These are phyloP conservation scores for Loris lydekkerianus DNA, from an alignment of 2,797 vertebrate genomes.

Conservation along the genomic window DNA sequence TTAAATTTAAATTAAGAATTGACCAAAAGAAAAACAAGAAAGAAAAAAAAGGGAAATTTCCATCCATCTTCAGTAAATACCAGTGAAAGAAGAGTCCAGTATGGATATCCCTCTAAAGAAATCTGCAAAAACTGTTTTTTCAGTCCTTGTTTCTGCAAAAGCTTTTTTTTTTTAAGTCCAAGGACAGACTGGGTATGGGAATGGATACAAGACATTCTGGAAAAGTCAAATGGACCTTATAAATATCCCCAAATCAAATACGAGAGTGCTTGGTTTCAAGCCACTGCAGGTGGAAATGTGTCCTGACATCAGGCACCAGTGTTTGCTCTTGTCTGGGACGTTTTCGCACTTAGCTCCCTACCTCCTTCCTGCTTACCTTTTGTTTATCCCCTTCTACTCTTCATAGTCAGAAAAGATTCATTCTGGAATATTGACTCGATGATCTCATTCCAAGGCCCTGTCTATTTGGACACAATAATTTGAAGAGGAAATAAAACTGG, in stretches of 20 bases:
- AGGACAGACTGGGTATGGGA: slow-evolving; percentile 25
- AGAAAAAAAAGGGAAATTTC: slow-evolving; percentile 53
- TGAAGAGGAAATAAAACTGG: slow-evolving; percentile 83
- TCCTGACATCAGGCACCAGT: slow-evolving; percentile 58
- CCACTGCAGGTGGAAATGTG: slow-evolving; percentile 67
- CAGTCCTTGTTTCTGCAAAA: slow-evolving; percentile 62
- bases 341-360: slow-evolving; percentile 69
- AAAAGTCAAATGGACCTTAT: slow-evolving; percentile 62
- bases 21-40: slow-evolving; percentile 52
- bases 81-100: slow-evolving; percentile 46
- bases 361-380: slow-evolving; percentile 13
- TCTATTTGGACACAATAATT: slow-evolving; percentile 85
- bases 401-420: slow-evolving; percentile 78
- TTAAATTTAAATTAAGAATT: slow-evolving; percentile 64
- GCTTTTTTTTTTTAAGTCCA: slow-evolving; percentile 17
- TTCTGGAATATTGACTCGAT: slow-evolving; percentile 80
- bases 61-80: slow-evolving; percentile 42
- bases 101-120: slow-evolving; percentile 53
- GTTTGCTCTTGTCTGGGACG: slow-evolving; percentile 71
- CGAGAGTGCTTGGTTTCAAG: slow-evolving; percentile 23
- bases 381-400: slow-evolving; percentile 3
- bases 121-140: slow-evolving; percentile 63
- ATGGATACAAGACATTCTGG: slow-evolving; percentile 59
- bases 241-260: slow-evolving; percentile 72
- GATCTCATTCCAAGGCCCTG: slow-evolving; percentile 78